These are phyloP conservation scores for Astatotilapia flaviijosephi DNA, from an alignment of 2,113 vertebrate genomes.

Conservation along the genomic window DNA sequence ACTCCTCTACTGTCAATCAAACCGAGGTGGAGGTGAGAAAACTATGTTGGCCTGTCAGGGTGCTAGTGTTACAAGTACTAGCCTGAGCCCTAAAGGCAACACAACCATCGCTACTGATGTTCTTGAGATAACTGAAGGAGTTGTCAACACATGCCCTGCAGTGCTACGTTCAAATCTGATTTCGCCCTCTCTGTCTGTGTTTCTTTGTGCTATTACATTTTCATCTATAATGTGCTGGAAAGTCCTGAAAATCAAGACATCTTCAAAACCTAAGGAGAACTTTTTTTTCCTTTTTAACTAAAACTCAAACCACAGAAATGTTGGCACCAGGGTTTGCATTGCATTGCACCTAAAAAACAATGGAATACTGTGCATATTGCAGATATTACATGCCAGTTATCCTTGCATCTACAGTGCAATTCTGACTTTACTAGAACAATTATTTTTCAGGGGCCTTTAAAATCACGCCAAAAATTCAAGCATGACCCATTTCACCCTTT, in stretches of 20 bases:
- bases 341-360: background rate
- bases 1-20: slow-evolving; percentile 39
- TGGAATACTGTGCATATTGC: background rate
- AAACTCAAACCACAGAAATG: background rate
- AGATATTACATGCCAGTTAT: background rate
- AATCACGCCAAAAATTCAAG: background rate
- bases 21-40: slow-evolving; percentile 33
- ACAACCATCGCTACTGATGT: slow-evolving; percentile 15
- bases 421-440: background rate
- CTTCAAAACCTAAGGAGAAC: background rate
- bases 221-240: background rate
- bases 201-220: background rate
- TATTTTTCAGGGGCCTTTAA: background rate
- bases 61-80: slow-evolving; percentile 38
- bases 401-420: background rate
- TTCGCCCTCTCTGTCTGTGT: background rate
- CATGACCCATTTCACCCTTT: background rate
- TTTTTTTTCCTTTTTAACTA: background rate
- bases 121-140: slow-evolving; percentile 16
- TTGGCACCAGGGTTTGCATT: background rate
- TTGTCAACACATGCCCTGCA: slow-evolving; percentile 46
- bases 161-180: background rate
- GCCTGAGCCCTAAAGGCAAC: slow-evolving; percentile 41
- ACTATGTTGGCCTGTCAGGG: slow-evolving; percentile 15
- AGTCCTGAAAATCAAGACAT: slow-evolving; percentile 14